Evolutionary conservation across 2,888 invertebrate species (phyloP), one percentile per base, ranked within the genome.

Genomic region (Aleiodes alternator): DNA sequence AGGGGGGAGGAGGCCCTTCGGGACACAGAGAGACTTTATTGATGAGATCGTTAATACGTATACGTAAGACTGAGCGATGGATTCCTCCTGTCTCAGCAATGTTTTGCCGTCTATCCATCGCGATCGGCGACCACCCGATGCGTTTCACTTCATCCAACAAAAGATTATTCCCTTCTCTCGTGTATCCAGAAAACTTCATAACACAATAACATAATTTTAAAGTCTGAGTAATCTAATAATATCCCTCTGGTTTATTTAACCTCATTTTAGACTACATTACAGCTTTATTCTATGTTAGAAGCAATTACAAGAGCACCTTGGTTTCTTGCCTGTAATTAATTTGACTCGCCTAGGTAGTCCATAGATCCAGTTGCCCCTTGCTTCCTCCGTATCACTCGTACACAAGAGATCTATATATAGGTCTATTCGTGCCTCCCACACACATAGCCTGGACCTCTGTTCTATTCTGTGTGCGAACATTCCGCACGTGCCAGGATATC

Each of bases 21-120:
- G 72, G 75, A 69, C 68, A 56, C 48, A 56, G 51, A 69, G 68
- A 16, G 29, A 69, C 78, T 84, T 88, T 87, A 88, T 88, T 85
- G 88, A 88, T 87, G 88, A 87, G 88, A 88, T 88, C 88, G 88
- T 88, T 88, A 88, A 88, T 88, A 87, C 87, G 85, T 83, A 68
- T 68, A 51, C 34, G 68, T 31, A 68, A 16, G 16, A 14, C 12
- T 8, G 53, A 53, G 84, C 84, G 80, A 82, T 82, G 85, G 84
- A 84, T 79, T 78, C 83, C 80, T 81, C 82, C 73, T 73, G 75
- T 79, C 57, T 53, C 51, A 56, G 64, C 56, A 76, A 84, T 83
- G 84, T 85, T 83, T 82, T 84, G 84, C 80, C 78, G 86, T 87
- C 87, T 87, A 88, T 87, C 87, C 84, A 84, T 87, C 87, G 86